phyloP scores from a whole-genome alignment of 2,888 invertebrate genomes.

The Platycnemis pennipes region DNA sequence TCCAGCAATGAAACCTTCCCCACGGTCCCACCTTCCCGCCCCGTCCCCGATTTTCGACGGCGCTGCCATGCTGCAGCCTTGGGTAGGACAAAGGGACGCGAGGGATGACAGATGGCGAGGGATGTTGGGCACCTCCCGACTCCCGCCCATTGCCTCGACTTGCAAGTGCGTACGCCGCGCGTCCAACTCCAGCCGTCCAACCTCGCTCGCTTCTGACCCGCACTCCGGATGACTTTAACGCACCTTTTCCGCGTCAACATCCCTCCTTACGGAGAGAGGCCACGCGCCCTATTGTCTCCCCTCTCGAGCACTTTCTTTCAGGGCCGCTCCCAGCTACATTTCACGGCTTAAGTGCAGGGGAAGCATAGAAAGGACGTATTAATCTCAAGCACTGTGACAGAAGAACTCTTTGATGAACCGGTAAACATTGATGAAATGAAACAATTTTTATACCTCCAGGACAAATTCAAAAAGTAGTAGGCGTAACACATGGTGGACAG shows the following conservation, averaged over 20 bases:
- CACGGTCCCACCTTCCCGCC: not conserved
- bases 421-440: too few species aligned
- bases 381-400: too few species aligned
- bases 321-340: too few species aligned
- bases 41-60: too few species aligned
- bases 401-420: too few species aligned
- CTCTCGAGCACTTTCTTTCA: not conserved
- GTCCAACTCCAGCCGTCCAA: not conserved
- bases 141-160: not conserved
- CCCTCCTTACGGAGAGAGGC: not conserved
- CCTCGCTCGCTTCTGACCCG: not conserved
- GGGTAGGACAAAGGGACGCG: conserved; percentile 20
- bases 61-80: conserved; percentile 24
- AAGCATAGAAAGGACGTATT: too few species aligned
- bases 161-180: not conserved
- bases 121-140: not conserved
- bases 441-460: too few species aligned
- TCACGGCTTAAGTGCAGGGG: not conserved
- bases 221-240: not conserved
- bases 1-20: not conserved
- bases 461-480: too few species aligned
- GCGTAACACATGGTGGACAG: too few species aligned
- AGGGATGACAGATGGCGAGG: conserved; percentile 50
- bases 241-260: not conserved
- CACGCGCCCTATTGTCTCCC: not conserved